Base-by-base conservation (phyloP, 1,140 invertebrate genomes). In the Hycleus phaleratus region DNA sequence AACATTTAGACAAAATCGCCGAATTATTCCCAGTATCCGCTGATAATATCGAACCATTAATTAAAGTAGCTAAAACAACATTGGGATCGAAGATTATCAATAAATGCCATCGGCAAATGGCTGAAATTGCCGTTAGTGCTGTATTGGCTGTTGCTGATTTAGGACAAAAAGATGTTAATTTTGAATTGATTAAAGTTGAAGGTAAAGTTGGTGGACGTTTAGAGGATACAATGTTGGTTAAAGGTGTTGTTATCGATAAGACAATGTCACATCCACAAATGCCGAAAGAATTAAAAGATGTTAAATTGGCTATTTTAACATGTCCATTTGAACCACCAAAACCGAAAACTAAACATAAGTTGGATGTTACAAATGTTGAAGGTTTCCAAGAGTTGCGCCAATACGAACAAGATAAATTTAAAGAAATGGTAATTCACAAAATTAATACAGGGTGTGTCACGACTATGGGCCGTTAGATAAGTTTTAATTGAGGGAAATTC, bases 291-390 rank as follows among this genome's bases (percentile, higher is more conserved):
- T 87, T 97, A 1, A 96, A 87, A 75, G 82, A 98, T 78, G 95
- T 93, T 0, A 95, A 95, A 73, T 77, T 99, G 46, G 96, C 96
- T 2, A 98, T 99, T 65, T 81, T 99, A 4, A 99, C 97, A 10
- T 99, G 97, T 77, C 94, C 97, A 61, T 99, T 99, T 80, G 97
- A 99, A 80, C 97, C 97, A 43, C 97, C 97, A 24, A 99, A 99
- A 79, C 97, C 97, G 11, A 99, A 99, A 79, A 99, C 97, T 56
- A 99, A 99, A 77, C 95, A 99, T 85, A 99, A 98, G 88, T 82
- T 99, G 63, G 96, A 98, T 70, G 90, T 99, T 2, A 93, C 90
- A 4, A 94, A 90, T 2, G 94, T 95, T 2, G 96, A 97, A 68
- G 95, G 98, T 73, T 99, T 98, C 77, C 86, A 88, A 68, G 88